Conservation (phyloP, 2,113 vertebrate genomes). For the Notarius lentiginosus region DNA sequence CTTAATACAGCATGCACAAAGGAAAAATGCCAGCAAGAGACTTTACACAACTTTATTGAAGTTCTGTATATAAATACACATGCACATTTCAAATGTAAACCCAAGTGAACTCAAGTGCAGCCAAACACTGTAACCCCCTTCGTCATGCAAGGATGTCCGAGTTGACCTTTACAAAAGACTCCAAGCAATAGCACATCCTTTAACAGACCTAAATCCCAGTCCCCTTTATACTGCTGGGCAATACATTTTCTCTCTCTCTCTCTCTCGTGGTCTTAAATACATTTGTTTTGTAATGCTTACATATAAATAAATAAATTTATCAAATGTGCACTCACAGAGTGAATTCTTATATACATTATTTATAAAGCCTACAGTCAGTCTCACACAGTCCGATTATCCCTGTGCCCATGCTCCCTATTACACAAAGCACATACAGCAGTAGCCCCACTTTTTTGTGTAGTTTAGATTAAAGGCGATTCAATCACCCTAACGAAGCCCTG, state of each 20-base stretch:
- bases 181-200: conserved; percentile 75
- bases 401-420: conserved; percentile 57
- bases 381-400: conserved; percentile 69
- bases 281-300: conserved; percentile 87
- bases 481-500: neutral
- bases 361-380: conserved; percentile 88
- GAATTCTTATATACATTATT: conserved; percentile 99
- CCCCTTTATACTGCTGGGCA: conserved; percentile 74
- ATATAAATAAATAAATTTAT: conserved; percentile 99
- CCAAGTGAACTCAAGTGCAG: conserved; percentile 98
- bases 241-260: conserved; percentile 75
- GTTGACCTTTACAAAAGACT: conserved; percentile 77
- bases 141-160: conserved; percentile 90
- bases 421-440: conserved; percentile 73
- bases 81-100: conserved; percentile 99
- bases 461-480: conserved; percentile 77
- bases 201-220: conserved; percentile 75
- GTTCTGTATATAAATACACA: conserved; percentile 98
- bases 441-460: conserved; percentile 71
- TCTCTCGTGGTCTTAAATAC: conserved; percentile 86
- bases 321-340: conserved; percentile 99
- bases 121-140: conserved; percentile 89
- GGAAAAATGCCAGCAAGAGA: conserved; percentile 70
- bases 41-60: conserved; percentile 99
- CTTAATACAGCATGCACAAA: neutral